These are phyloP conservation scores for Neoseiulus cucumeris DNA, from an alignment of 1,140 invertebrate species.

Conservation along the genomic window DNA sequence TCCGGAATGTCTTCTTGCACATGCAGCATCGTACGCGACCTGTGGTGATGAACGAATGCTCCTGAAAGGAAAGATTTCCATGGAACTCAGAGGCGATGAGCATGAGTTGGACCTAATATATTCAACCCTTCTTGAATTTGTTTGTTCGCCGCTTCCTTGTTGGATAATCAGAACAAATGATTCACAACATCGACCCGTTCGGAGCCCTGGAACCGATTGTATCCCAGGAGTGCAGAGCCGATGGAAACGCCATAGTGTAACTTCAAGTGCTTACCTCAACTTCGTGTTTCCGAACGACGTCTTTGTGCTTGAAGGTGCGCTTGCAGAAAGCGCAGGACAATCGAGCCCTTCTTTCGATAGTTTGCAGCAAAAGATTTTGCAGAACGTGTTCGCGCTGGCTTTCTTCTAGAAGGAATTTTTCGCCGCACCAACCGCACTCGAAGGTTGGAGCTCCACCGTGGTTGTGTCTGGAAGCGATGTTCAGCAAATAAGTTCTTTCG, in stretches of 20 bases:
- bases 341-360: not conserved
- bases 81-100: no score
- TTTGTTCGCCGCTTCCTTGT: no score
- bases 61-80: not conserved
- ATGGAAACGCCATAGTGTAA: no score
- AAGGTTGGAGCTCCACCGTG: not conserved
- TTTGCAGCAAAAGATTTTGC: not conserved
- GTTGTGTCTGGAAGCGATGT: not conserved
- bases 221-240: no score
- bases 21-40: not conserved
- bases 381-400: slow-evolving; percentile 4
- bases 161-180: no score
- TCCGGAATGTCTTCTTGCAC: not conserved
- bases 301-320: not conserved
- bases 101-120: no score
- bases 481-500: not conserved
- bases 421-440: not conserved
- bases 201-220: no score
- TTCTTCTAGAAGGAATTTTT: not conserved
- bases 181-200: no score
- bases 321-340: not conserved
- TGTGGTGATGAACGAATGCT: not conserved
- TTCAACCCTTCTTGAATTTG: no score
- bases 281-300: slow-evolving; percentile 3
- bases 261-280: not conserved